Evolutionary conservation across 2,797 vertebrate genomes (phyloP), one percentile per base, ranked within the genome.

Genomic region (Silurus aristotelis): DNA sequence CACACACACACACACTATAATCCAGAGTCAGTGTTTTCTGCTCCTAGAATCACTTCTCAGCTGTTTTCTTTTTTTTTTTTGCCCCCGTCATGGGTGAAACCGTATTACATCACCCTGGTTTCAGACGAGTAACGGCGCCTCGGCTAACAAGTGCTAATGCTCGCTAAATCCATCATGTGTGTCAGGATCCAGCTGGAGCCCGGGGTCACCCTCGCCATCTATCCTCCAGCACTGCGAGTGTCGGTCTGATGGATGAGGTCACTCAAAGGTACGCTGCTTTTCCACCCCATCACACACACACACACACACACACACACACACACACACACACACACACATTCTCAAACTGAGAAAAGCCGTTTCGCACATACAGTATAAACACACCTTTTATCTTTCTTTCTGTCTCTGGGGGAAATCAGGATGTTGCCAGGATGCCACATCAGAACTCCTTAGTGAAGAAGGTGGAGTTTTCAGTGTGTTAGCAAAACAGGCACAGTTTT

Each of bases 241-340:
- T 92, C 91, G 75, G 84, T 80, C 77, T 95, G 93, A 94, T 89
- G 75, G 89, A 95, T 94, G 92, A 87, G 87, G 91, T 85, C 89
- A 81, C 58, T 78, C 85, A 73, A 68, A 84, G 83, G 75, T 67
- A 83, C 17, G 71, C 20, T 64, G 19, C 60, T 72, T 56, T 83
- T 60, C 10, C 58, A 80, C 25, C 60, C 58, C 3, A 43, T 73
- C 61, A 70, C 71, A 70, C 22, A 83, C 52, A 72, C 48, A 75
- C 78, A 79, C 80, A 27, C 55, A 27, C 61, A 63, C 71, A 27
- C 48, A 76, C 70, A 63, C 63, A 73, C 25, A 22, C 17, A 81
- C 63, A 56, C 46, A 83, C 64, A 70, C 22, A 83, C 52, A 72
- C 48, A 80, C 78, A 79, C 80, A 27, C 55, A 27, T 55, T 10